Percentiles rank a stretch among this genome's conserved stretches.
These are phyloP conservation scores for Axea sp. DNA, from an alignment of 2,888 invertebrate genomes.

Conservation along the genomic window DNA sequence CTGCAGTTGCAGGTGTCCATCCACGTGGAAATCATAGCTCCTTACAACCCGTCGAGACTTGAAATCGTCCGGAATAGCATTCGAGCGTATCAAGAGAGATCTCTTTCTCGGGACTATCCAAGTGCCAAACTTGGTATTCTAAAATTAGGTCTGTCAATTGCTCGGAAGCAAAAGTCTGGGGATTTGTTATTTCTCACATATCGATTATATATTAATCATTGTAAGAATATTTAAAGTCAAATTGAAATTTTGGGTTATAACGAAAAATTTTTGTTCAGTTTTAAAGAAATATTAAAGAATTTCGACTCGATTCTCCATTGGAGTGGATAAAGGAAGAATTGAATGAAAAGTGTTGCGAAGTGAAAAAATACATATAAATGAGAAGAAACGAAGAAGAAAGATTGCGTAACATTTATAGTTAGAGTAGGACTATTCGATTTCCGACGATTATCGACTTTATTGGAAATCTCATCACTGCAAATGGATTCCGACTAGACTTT, in stretches of 20 bases:
- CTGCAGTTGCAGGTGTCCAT: conserved; percentile 73
- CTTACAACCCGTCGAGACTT: conserved; percentile 72
- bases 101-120: conserved; percentile 49
- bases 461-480: conserved; percentile 65
- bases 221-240: neutral
- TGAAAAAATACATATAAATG: conserved; percentile 63
- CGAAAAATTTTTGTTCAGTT: no score
- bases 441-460: conserved; percentile 72
- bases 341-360: conserved; percentile 49
- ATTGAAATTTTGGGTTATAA: neutral
- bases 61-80: conserved; percentile 73
- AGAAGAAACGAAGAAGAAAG: conserved; percentile 61
- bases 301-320: no score
- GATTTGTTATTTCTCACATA: conserved; percentile 26
- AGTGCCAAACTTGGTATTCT: conserved; percentile 61
- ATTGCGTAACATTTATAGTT: conserved; percentile 65
- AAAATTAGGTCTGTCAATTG: conserved; percentile 63
- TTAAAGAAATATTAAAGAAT: no score
- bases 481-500: conserved; percentile 58
- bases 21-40: conserved; percentile 76
- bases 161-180: conserved; percentile 43
- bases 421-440: conserved; percentile 68
- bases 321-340: conserved; percentile 60
- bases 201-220: neutral
- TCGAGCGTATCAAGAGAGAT: conserved; percentile 62